phyloP scores from a whole-genome alignment of 2,888 invertebrate genomes.

The Cheiracanthium punctorium region DNA sequence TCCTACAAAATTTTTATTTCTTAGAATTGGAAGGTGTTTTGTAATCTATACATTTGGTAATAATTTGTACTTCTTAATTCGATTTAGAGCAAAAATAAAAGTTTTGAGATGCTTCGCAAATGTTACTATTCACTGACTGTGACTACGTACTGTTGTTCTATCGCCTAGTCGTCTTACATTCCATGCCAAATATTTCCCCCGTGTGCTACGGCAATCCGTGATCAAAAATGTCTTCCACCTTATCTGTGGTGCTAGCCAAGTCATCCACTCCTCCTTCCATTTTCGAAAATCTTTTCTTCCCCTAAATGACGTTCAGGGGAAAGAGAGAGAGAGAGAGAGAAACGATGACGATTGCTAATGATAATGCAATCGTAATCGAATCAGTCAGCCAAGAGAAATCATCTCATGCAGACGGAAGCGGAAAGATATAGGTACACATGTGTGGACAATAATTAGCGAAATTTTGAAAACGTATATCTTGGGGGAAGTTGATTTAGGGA shows the following conservation, averaged over 20 bases:
- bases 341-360: conserved; percentile 69
- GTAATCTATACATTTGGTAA: too few relatives aligned
- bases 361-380: conserved; percentile 69
- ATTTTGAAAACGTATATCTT: conserved; percentile 47
- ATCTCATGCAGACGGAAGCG: conserved; percentile 62
- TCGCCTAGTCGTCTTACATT: too few relatives aligned
- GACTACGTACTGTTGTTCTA: too few relatives aligned
- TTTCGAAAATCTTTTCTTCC: conserved; percentile 54
- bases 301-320: conserved; percentile 56
- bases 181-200: too few relatives aligned
- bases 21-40: too few relatives aligned
- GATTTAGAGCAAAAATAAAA: too few relatives aligned
- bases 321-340: too few relatives aligned
- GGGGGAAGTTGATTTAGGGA: conserved; percentile 46
- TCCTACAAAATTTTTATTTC: too few relatives aligned
- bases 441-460: conserved; percentile 65
- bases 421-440: conserved; percentile 42
- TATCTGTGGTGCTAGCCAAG: not conserved
- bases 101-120: too few relatives aligned
- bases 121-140: too few relatives aligned
- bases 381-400: conserved; percentile 53
- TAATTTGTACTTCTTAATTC: too few relatives aligned
- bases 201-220: too few relatives aligned
- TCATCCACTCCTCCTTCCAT: not conserved
- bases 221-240: conserved; percentile 33